Evolutionary conservation across 2,797 vertebrate species (phyloP).

Genomic region (Tragelaphus oryx): DNA sequence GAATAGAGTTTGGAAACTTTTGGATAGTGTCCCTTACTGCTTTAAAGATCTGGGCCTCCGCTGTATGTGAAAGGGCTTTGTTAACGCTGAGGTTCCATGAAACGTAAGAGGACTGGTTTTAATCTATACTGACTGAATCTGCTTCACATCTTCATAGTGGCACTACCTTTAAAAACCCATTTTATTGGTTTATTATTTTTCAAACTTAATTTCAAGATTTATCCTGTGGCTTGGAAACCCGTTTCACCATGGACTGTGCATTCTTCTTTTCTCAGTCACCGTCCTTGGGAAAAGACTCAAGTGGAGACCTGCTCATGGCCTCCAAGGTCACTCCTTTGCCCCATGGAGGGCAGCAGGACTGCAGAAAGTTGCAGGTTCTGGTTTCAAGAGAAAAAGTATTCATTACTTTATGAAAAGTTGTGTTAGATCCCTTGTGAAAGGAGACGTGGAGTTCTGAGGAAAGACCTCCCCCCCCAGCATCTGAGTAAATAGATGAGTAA

Average conservation of each 20-base stretch:
- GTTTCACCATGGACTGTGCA: background rate
- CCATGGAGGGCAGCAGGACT: background rate
- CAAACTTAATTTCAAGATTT: conserved; percentile 7
- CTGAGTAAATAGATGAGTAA: background rate
- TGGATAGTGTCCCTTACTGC: background rate
- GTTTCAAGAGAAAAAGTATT: background rate
- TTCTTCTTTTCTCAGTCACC: background rate
- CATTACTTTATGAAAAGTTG: background rate
- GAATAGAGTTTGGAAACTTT: conserved; percentile 15
- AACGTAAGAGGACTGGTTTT: background rate
- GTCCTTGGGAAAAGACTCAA: background rate
- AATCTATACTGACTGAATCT: background rate
- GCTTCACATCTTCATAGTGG: background rate
- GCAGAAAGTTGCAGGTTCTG: background rate
- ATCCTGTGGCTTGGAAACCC: background rate
- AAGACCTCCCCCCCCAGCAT: background rate
- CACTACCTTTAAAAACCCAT: background rate
- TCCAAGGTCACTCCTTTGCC: background rate
- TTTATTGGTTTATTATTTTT: background rate
- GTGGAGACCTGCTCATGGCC: background rate
- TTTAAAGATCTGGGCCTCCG: background rate
- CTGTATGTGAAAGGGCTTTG: background rate
- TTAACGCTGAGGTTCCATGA: background rate
- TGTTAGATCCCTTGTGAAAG: background rate
- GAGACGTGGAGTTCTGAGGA: background rate